These are phyloP conservation scores for Atta cephalotes DNA, from an alignment of 1,140 invertebrate genomes.

Conservation along the genomic window DNA sequence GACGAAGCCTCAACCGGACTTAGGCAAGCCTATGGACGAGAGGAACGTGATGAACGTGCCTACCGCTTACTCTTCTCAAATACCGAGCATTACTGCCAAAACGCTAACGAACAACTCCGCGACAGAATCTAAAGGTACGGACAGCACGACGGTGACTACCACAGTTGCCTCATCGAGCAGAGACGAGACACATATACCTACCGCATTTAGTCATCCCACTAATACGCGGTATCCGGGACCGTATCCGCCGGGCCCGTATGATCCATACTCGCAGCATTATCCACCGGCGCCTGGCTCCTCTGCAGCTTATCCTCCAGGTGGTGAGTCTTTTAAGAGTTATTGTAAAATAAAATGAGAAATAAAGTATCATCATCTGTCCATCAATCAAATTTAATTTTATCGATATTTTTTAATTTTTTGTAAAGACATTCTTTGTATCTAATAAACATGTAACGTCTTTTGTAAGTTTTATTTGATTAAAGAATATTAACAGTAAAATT, in stretches of 20 bases:
- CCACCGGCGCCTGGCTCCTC: slow-evolving; percentile 82
- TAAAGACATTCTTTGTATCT: background rate
- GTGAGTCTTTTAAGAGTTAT: slow-evolving; percentile 69
- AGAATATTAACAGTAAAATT: slow-evolving; percentile 58
- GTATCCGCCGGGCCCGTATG: slow-evolving; percentile 86
- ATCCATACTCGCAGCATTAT: slow-evolving; percentile 86
- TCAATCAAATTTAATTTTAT: background rate
- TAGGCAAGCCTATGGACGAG: slow-evolving; percentile 77
- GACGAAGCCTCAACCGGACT: slow-evolving; percentile 70
- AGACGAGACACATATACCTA: slow-evolving; percentile 80
- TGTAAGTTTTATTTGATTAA: background rate
- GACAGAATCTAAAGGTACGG: slow-evolving; percentile 71
- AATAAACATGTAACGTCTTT: slow-evolving; percentile 35
- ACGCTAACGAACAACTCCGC: slow-evolving; percentile 62
- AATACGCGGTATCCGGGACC: slow-evolving; percentile 86
- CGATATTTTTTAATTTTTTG: slow-evolving; percentile 1
- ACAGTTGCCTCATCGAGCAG: slow-evolving; percentile 58
- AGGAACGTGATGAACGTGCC: slow-evolving; percentile 71
- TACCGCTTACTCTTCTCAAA: slow-evolving; percentile 70
- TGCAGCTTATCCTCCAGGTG: slow-evolving; percentile 83
- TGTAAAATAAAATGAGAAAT: background rate
- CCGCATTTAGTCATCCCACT: slow-evolving; percentile 84
- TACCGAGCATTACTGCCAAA: slow-evolving; percentile 71
- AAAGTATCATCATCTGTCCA: background rate
- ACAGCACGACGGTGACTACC: slow-evolving; percentile 60